Evolutionary conservation across 2,888 invertebrate species (phyloP), one percentile per base, ranked within the genome.

Genomic region (Ectropis crepuscularia): DNA sequence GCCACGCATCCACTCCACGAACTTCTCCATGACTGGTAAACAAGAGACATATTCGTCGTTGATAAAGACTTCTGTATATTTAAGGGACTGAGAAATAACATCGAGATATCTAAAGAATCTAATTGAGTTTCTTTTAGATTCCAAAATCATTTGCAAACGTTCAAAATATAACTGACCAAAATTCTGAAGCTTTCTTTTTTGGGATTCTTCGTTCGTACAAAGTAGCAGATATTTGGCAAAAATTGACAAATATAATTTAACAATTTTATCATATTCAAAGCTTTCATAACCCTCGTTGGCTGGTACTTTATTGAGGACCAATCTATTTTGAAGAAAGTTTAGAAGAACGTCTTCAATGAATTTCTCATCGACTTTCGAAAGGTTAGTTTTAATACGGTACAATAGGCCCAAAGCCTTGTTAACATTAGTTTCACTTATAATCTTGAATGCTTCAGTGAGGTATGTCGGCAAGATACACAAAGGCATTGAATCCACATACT

Each of bases 11-110:
- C 82, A 81, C 39, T 58, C 62, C 2, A 77, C 63, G 12, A 86
- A 65, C 42, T 63, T 74, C 58, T 85, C 79, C 48, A 87, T 77
- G 2, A 86, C 76, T 6, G 79, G 77, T 37, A 85, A 63, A 64
- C 79, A 80, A 4, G 77, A 74, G 2, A 77, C 74, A 41, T 80
- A 85, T 28, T 78, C 68, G 0, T 57, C 42, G 16, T 80, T 73
- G 5, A 87, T 73, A 68, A 83, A 87, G 5, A 74, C 83, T 45
- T 73, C 69, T 10, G 77, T 83, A 38, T 50, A 39, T 39, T 12
- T 50, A 6, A 50, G 5, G 9, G 50, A 50, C 5, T 11, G 50
- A 39, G 39, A 50, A 39, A 50, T 12, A 1, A 50, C 38, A 7
- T 0, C 8, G 6, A 50, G 6, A 37, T 50, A 50, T 39, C 39